Base-by-base conservation (phyloP, 2,113 vertebrate genomes). In the Triplophysa siluroides region DNA sequence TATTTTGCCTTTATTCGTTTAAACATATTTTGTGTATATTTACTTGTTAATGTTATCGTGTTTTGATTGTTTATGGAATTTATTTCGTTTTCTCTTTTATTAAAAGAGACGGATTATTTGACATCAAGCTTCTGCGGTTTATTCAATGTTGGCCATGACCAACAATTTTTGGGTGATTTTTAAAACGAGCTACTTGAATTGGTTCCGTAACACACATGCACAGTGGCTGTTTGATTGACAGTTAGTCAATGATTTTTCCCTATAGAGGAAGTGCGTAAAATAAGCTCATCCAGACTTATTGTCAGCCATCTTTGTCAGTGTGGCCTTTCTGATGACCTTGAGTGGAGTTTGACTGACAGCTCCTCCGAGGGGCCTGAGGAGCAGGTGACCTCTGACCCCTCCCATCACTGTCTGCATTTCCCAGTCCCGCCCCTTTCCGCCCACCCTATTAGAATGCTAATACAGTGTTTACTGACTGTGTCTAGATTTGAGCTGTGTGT, bases 401-500 rank as follows among this genome's bases (percentile, higher is more conserved):
- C 86, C 52, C 69, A 65, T 79, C 71, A 72, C 71, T 85, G 89
- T 88, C 89, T 85, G 88, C 84, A 86, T 87, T 91, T 86, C 87
- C 80, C 86, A 85, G 87, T 85, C 87, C 89, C 85, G 75, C 90
- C 90, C 86, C 86, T 83, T 85, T 90, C 87, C 91, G 86, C 89
- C 84, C 81, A 85, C 83, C 79, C 92, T 87, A 93, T 94, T 94
- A 92, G 88, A 92, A 90, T 95, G 94, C 92, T 93, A 92, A 95
- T 95, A 88, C 90, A 90, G 87, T 87, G 88, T 95, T 94, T 93
- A 91, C 93, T 92, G 92, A 94, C 91, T 92, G 87, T 61, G 81
- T 84, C 66, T 21, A 47, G 52, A 62, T 90, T 92, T 92, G 92
- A 92, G 91, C 8, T 92, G 88, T 50, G 62, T 47, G 61, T 24